Base-by-base conservation (phyloP, 2,888 invertebrate genomes). In the Mylabris sibirica region DNA sequence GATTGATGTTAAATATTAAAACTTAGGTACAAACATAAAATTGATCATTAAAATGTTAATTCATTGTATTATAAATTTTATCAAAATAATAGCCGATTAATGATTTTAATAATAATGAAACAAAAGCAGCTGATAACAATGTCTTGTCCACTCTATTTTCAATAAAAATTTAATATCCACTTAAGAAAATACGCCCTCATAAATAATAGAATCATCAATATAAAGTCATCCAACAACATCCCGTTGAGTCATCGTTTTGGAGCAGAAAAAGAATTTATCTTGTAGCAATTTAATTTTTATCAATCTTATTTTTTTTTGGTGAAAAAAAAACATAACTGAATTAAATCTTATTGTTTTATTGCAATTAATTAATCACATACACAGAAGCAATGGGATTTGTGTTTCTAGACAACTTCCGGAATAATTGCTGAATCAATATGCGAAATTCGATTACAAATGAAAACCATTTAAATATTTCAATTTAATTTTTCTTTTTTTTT, bases 121-220 rank as follows among this genome's bases (percentile, higher is more conserved):
- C 44, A 44, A 44, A 44, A 17, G 44, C 44, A 17, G 17, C 8
- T 44, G 44, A 44, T 44, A 17, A 44, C 17, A 44, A 44, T 44
- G 17, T 44, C 4, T 44, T 44, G 12, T 44, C 5, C 5, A 12
- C 38, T 12, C 14, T 14, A 44, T n/a, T 44, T 44, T 44, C 44
- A 17, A 44, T 44, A 44, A 44, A n/a, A n/a, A 12, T 38, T 14
- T 41, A 44, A 44, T 44, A 17, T 44, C 44, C 44, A 44, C 44
- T 44, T 17, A 44, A 44, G 44, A 41, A 38, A 44, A 44, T 44
- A 44, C 44, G 44, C 44, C 44, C 44, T 44, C 44, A n/a, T 44
- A 17, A 44, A 17, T 44, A 44, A 44, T 44, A 17, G 44, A 44
- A 44, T 44, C 44, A 44, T 44, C 44, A 44, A 44, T 44, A 44